A percentile compares a stretch with the other conserved stretches of the same genome.
Conservation (phyloP, 2,113 vertebrate species). For the Leucopsar rothschildi region DNA sequence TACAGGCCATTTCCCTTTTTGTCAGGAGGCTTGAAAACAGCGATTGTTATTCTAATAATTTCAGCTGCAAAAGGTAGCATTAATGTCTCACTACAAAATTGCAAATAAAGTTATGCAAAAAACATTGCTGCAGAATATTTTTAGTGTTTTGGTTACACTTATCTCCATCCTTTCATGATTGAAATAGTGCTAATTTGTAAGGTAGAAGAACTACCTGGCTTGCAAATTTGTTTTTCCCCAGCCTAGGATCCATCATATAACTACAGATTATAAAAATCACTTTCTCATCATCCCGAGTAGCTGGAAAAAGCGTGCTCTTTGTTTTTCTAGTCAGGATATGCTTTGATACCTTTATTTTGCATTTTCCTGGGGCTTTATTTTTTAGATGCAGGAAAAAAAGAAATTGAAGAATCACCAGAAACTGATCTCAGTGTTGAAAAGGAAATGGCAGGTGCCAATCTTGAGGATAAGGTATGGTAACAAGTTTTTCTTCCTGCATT, state of each 20-base stretch:
- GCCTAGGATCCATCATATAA: background rate
- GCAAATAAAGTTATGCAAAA: background rate
- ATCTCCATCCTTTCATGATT: background rate
- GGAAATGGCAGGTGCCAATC: background rate
- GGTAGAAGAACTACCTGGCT: background rate
- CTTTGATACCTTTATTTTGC: conserved; percentile 17
- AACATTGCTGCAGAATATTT: background rate
- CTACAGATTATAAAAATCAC: background rate
- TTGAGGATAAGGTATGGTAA: conserved; percentile 72
- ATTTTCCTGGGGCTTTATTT: conserved; percentile 36
- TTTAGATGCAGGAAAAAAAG: conserved; percentile 55
- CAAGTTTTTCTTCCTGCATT: background rate
- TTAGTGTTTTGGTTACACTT: background rate
- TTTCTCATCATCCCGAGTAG: background rate
- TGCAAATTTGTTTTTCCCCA: background rate
- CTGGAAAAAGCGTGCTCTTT: background rate
- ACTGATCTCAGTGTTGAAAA: conserved; percentile 13
- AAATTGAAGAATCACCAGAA: conserved; percentile 58
- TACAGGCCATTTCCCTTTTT: background rate
- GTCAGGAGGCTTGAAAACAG: background rate
- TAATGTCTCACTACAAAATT: background rate
- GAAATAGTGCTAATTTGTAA: background rate
- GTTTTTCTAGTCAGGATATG: background rate
- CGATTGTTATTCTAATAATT: background rate
- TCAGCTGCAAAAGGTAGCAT: background rate